Percentiles rank a stretch among this genome's conserved stretches.
These are phyloP conservation scores for Leptinotarsa lineolata DNA, from an alignment of 1,140 invertebrate genomes.

Conservation along the genomic window DNA sequence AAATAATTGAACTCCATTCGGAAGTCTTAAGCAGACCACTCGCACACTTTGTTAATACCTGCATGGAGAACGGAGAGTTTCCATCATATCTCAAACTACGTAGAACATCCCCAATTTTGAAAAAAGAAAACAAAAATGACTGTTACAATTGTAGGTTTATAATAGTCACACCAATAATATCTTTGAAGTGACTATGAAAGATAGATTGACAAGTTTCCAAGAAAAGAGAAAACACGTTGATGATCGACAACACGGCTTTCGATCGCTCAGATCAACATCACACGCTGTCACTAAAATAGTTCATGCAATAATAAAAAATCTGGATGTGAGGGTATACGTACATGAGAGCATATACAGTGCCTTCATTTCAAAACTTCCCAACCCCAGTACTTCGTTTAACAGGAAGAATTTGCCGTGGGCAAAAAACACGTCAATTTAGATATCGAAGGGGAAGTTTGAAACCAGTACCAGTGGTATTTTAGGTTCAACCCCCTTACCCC, in stretches of 20 bases:
- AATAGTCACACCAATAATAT: conserved; percentile 15
- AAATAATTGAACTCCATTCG: not conserved
- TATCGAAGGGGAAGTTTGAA: no score
- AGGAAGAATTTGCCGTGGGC: no score
- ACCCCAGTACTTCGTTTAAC: no score
- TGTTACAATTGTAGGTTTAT: conserved; percentile 13
- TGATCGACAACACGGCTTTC: conserved; percentile 10
- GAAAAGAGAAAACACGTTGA: conserved; percentile 4
- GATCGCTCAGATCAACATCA: no score
- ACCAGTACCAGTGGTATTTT: no score
- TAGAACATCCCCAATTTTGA: conserved; percentile 9
- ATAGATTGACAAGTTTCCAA: not conserved
- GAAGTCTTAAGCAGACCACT: not conserved
- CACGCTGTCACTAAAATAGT: conserved; percentile 5
- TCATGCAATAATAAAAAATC: conserved; percentile 9
- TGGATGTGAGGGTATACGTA: not conserved
- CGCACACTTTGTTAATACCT: not conserved
- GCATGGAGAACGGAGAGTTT: not conserved
- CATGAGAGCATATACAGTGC: no score
- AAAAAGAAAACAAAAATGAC: not conserved
- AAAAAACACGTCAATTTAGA: no score
- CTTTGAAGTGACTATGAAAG: conserved; percentile 12
- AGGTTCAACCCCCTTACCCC: no score
- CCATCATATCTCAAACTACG: conserved; percentile 8
- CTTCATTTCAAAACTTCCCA: no score